These are phyloP conservation scores for Chionodraco myersi DNA, from an alignment of 2,113 vertebrate species.

Conservation along the genomic window DNA sequence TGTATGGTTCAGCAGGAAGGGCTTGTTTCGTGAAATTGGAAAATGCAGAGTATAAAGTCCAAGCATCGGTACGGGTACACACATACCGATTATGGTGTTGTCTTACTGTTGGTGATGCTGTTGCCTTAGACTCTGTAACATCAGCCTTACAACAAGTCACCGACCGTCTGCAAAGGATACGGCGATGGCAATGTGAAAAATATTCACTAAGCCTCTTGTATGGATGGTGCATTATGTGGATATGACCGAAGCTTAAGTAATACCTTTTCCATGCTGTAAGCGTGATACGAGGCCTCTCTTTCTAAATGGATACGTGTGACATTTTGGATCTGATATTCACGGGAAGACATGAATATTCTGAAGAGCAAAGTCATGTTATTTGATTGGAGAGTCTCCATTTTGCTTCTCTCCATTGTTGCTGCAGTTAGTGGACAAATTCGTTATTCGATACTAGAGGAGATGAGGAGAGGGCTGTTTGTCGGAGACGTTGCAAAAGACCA, in stretches of 20 bases:
- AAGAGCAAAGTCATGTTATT: background rate
- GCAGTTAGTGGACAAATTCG: constrained; percentile 66
- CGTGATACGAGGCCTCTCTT: background rate
- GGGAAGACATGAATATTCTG: constrained; percentile 32
- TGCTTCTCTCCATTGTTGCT: constrained; percentile 56
- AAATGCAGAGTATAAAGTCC: background rate
- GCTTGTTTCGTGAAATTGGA: background rate
- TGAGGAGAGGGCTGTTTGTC: constrained; percentile 81
- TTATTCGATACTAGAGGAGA: constrained; percentile 87
- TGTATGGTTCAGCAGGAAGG: background rate
- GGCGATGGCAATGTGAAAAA: background rate
- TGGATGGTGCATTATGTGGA: background rate
- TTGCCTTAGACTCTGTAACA: constrained; percentile 60
- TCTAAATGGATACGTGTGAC: background rate
- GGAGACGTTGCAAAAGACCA: constrained; percentile 83
- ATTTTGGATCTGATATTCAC: constrained; percentile 1
- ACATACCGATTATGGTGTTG: background rate
- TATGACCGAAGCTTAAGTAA: constrained; percentile 2
- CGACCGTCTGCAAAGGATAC: constrained; percentile 10
- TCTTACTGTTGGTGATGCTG: constrained; percentile 80
- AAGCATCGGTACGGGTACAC: background rate
- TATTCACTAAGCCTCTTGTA: background rate
- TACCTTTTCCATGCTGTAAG: background rate
- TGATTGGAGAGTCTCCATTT: constrained; percentile 73
- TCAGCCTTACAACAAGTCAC: constrained; percentile 4